Base-by-base conservation (phyloP, 2,888 invertebrate genomes). In the Drosophila ezoana region DNA sequence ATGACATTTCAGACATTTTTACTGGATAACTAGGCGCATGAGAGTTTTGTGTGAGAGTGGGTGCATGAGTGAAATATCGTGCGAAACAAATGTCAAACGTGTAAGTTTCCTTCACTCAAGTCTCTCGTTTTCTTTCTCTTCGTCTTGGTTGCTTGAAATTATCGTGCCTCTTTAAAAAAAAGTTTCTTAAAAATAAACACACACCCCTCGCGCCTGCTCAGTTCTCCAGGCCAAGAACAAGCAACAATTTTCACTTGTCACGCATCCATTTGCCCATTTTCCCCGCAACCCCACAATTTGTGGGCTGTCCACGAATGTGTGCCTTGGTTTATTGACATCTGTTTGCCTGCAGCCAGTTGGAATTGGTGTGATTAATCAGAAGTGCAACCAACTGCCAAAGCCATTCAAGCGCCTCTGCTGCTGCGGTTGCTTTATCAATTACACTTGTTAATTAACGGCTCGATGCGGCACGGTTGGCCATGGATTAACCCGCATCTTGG, bases 391-490 rank as follows among this genome's bases (percentile, higher is more conserved):
- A 62, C 52, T 56, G 65, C 62, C 54, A 61, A 65, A 59, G 58
- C 60, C 63, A 60, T 62, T 72, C 40, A 60, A 52, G 54, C 48
- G 62, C 52, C 63, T 32, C 14, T 16, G 1, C 32, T 32, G 44
- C 37, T 43, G 41, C 62, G 18, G 44, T 65, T 56, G 66, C 65
- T 64, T 82, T 85, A 85, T 77, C 84, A 85, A 87, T 87, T 87
- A 78, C 88, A 84, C 83, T 87, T 87, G 84, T 86, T 85, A 87
- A 85, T 85, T 86, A 88, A 85, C 75, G 61, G 65, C 58, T 62
- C 48, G 45, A 20, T 45, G 35, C 58, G 33, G 33, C 40, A 61
- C 32, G 52, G 28, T 28, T 28, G 28, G 61, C 53, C 65, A 45
- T 62, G 85, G 81, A 84, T 83, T 76, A 81, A 52, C 82, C 82